These are phyloP conservation scores for Campoletis raptor DNA, from an alignment of 2,888 invertebrate species.

Conservation along the genomic window DNA sequence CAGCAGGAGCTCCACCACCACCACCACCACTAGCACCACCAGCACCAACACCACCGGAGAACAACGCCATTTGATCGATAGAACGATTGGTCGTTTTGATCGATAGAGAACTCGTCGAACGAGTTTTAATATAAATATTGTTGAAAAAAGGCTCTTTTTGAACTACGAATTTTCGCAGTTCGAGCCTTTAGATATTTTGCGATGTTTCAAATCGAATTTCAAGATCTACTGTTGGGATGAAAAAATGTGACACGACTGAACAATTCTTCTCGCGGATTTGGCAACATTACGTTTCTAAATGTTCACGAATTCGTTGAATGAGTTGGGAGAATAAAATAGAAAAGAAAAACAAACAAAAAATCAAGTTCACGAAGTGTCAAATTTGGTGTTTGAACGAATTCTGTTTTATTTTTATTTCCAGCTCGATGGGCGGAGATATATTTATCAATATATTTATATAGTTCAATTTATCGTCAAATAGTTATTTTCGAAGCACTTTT, in stretches of 20 bases:
- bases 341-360: background rate
- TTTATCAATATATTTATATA: background rate
- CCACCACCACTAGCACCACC: conserved; percentile 63
- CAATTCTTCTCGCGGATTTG: conserved; percentile 21
- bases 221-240: background rate
- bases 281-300: conserved; percentile 26
- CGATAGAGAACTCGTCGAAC: conserved; percentile 18
- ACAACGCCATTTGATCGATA: conserved; percentile 78
- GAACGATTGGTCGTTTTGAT: background rate
- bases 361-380: conserved; percentile 7
- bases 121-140: background rate
- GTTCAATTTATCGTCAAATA: background rate
- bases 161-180: conserved; percentile 26
- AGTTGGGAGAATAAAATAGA: background rate
- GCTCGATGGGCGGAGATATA: background rate
- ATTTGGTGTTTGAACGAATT: background rate
- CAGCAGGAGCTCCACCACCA: conserved; percentile 23
- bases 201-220: background rate
- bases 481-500: background rate
- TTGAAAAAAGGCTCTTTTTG: background rate
- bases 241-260: background rate
- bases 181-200: background rate
- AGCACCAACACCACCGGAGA: conserved; percentile 76
- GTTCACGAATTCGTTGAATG: background rate
- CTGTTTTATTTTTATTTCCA: background rate